Percentiles rank a stretch among this genome's conserved stretches.
phyloP scores from a whole-genome alignment of 92 coral and sea anemone genomes.

The Micromussa lordhowensis region DNA sequence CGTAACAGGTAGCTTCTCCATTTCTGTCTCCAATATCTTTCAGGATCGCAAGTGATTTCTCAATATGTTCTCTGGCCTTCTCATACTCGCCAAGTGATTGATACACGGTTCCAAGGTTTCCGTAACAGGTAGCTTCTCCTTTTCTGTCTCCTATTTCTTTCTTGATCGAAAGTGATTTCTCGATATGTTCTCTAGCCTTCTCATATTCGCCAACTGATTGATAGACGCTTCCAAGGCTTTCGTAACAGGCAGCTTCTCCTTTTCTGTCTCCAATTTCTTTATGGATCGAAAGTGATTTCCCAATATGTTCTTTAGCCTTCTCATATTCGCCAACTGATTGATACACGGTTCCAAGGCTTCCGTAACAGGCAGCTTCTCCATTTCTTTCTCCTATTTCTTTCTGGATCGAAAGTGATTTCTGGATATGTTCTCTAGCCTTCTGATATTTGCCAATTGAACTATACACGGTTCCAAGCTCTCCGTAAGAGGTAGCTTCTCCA shows the following conservation, averaged over 20 bases:
- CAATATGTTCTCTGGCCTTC: background rate
- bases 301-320: background rate
- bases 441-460: too few species aligned
- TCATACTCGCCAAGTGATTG: background rate
- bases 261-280: background rate
- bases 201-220: background rate
- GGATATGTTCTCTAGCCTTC: background rate
- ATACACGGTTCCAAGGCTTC: background rate
- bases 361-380: background rate
- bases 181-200: background rate
- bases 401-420: background rate
- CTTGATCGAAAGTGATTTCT: background rate
- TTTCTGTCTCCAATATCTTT: constrained; percentile 4
- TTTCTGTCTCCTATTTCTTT: background rate
- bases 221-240: background rate
- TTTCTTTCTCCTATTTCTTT: background rate
- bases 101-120: background rate
- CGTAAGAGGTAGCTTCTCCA: too few species aligned
- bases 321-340: too few species aligned
- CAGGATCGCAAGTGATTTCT: background rate
- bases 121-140: background rate
- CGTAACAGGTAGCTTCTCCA: background rate
- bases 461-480: too few species aligned
- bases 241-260: background rate
- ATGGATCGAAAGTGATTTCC: background rate